Conservation (phyloP, 53 echinoderm and acorn worm species). For the Arbacia lixula region DNA sequence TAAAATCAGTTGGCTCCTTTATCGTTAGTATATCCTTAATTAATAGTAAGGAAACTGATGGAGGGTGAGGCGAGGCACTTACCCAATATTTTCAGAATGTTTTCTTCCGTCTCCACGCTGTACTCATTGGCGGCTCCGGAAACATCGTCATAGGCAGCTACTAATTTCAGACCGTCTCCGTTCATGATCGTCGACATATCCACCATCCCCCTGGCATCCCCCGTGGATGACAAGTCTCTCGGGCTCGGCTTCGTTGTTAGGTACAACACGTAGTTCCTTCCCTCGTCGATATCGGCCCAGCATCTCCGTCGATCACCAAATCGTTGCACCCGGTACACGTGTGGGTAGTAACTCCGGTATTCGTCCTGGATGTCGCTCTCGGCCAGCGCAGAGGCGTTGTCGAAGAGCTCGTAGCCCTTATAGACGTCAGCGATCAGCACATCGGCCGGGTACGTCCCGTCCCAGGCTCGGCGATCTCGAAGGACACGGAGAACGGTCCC, state of each 20-base stretch:
- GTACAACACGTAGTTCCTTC: slow-evolving; percentile 41
- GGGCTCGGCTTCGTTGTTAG: slow-evolving; percentile 44
- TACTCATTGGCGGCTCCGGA: slow-evolving; percentile 21
- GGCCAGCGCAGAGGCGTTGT: slow-evolving; percentile 27
- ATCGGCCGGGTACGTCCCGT: slow-evolving; percentile 49
- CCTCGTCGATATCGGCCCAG: slow-evolving; percentile 35
- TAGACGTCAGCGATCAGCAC: slow-evolving; percentile 65
- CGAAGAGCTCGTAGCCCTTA: slow-evolving; percentile 58
- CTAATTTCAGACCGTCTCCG: slow-evolving; percentile 18
- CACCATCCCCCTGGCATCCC: background rate
- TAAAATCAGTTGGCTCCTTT: no score
- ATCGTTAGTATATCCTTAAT: no score
- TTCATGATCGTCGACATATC: slow-evolving; percentile 32
- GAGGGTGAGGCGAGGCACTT: no score
- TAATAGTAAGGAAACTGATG: no score
- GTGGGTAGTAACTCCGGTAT: slow-evolving; percentile 31
- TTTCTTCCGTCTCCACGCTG: slow-evolving; percentile 28
- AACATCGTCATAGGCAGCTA: slow-evolving; percentile 28
- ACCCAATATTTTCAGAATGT: slow-evolving; percentile 41
- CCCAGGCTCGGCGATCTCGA: slow-evolving; percentile 20
- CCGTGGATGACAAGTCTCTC: background rate
- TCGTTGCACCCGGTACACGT: slow-evolving; percentile 17
- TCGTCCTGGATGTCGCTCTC: slow-evolving; percentile 28
- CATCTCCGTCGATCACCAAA: slow-evolving; percentile 41
- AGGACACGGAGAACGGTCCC: slow-evolving; percentile 56